Evolutionary conservation across 2,113 vertebrate genomes (phyloP).

Genomic region (Aegithalos caudatus): DNA sequence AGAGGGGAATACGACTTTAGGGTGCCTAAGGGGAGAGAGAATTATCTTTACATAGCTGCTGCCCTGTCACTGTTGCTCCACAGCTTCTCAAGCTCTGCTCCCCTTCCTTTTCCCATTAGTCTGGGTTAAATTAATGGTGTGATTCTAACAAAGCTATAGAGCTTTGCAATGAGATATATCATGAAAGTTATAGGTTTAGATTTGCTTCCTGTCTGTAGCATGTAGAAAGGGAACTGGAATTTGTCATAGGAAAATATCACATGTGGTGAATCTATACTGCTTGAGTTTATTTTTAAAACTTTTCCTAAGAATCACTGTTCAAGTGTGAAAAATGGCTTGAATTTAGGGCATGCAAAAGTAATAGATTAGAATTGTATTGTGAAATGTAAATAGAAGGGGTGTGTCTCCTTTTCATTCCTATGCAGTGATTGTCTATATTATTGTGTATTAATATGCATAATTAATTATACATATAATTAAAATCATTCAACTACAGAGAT

Average conservation of each 20-base stretch:
- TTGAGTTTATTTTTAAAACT: neutral
- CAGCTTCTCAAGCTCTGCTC: neutral
- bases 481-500: neutral
- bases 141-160: neutral
- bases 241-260: neutral
- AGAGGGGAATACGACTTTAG: neutral
- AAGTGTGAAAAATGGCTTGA: neutral
- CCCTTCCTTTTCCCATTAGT: neutral
- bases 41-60: neutral
- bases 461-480: neutral
- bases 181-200: neutral
- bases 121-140: neutral
- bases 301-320: neutral
- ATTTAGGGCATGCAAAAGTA: neutral
- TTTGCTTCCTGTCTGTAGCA: neutral
- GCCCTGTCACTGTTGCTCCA: neutral
- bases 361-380: neutral
- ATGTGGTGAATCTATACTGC: neutral
- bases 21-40: neutral
- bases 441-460: neutral
- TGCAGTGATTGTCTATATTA: neutral
- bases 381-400: neutral
- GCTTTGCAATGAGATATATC: rapidly evolving
- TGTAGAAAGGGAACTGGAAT: neutral
- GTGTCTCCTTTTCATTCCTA: neutral